Base-by-base conservation (phyloP, 2,797 vertebrate species). In the Poeciliopsis turneri region DNA sequence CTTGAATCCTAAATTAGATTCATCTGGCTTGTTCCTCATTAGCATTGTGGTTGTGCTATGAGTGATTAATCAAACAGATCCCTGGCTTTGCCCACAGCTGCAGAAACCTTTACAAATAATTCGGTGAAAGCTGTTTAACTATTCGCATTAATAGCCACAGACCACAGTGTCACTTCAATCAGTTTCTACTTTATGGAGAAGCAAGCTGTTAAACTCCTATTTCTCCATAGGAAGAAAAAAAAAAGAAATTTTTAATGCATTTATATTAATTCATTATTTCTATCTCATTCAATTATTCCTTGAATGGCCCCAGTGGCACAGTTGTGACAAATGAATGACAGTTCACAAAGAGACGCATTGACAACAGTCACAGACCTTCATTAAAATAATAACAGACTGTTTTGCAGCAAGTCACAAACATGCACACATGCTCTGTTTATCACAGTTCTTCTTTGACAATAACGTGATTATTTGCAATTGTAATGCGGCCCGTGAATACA, bases 401-500 rank as follows among this genome's bases (percentile, higher is more conserved):
- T 90, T 90, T 86, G 84, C 86, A 76, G 68, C 33, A 25, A 78
- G 59, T 79, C 79, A 85, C 80, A 81, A 85, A 89, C 84, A 86
- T 90, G 79, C 91, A 88, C 78, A 80, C 77, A 75, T 83, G 79
- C 82, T 90, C 74, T 69, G 78, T 89, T 92, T 88, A 89, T 92
- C 87, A 74, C 57, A 78, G 74, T 78, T 59, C 77, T 87, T 89
- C 71, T 87, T 83, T 86, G 82, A 80, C 84, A 87, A 91, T 91
- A 89, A 91, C 86, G 88, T 89, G 87, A 90, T 92, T 90, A 91
- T 92, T 92, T 93, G 92, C 86, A 92, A 91, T 82, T 92, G 83
- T 90, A 93, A 94, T 91, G 74, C 36, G 45, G 79, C 55, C 55
- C 74, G 41, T 73, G 86, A 86, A 85, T 84, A 47, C 30, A 78